A percentile compares a stretch with the other conserved stretches of the same genome.
These are phyloP conservation scores for Umimayanthus kanabou DNA, from an alignment of 92 coral and sea anemone genomes.

Conservation along the genomic window DNA sequence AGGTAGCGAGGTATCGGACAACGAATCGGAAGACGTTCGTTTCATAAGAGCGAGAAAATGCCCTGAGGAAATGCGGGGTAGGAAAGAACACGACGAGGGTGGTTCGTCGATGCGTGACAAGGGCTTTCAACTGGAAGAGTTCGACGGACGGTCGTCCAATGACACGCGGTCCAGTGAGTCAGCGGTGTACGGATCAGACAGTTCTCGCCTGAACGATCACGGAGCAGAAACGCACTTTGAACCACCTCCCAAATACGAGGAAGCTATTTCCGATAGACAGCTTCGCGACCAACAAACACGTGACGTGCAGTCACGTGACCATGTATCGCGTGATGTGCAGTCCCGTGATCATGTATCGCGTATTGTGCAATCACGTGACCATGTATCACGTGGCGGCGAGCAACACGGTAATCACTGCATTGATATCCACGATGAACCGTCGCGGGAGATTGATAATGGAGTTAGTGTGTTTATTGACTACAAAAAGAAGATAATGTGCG, in stretches of 20 bases:
- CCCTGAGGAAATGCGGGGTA: constrained; percentile 16
- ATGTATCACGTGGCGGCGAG: neutral
- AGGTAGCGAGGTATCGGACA: constrained; percentile 34
- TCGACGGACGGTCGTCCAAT: neutral
- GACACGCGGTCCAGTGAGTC: neutral
- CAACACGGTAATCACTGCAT: neutral
- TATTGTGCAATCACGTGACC: constrained; percentile 2
- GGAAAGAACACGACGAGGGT: constrained; percentile 2
- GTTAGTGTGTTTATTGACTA: constrained; percentile 38
- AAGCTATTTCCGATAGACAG: constrained; percentile 20
- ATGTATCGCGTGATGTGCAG: neutral
- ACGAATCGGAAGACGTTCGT: constrained; percentile 12
- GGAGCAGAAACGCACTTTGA: constrained; percentile 1
- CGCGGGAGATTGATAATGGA: constrained; percentile 33
- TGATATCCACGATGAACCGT: constrained; percentile 3
- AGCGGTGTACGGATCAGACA: neutral
- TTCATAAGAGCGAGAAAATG: constrained; percentile 29
- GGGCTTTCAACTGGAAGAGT: constrained; percentile 18
- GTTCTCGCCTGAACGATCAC: neutral
- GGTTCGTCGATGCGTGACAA: constrained; percentile 37
- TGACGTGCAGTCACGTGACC: constrained; percentile 11
- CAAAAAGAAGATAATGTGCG: constrained; percentile 37
- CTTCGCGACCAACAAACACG: neutral
- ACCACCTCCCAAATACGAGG: constrained; percentile 33
- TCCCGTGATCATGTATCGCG: neutral